Evolutionary conservation across 1,140 invertebrate species (phyloP).

Genomic region (Adoxophyes honmai): DNA sequence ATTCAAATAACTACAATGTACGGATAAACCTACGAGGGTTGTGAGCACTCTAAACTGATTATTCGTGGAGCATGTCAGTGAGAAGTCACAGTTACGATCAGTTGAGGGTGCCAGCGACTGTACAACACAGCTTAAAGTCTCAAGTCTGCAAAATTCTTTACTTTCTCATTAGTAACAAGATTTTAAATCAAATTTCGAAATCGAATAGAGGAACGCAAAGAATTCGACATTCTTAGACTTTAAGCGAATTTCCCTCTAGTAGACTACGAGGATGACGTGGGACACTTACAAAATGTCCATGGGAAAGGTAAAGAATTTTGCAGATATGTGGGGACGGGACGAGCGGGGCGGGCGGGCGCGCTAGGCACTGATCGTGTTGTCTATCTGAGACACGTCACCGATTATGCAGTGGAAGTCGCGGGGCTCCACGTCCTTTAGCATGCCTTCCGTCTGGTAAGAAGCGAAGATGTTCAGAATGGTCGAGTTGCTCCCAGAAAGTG

Average conservation of each 20-base stretch:
- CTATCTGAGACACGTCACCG: slow-evolving; percentile 65
- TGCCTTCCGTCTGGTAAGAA: slow-evolving; percentile 60
- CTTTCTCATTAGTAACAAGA: slow-evolving; percentile 20
- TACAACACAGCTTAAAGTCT: slow-evolving; percentile 27
- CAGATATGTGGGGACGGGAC: slow-evolving; percentile 41
- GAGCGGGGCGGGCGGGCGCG: slow-evolving; percentile 20
- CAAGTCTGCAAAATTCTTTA: slow-evolving; percentile 74
- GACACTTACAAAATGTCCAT: slow-evolving; percentile 54
- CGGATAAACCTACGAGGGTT: no score
- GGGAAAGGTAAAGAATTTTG: slow-evolving; percentile 71
- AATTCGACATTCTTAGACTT: slow-evolving; percentile 50
- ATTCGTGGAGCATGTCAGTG: no score
- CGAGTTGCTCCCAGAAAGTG: no score
- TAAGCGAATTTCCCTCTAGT: slow-evolving; percentile 57
- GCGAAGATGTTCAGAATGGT: slow-evolving; percentile 11
- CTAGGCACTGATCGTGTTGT: slow-evolving; percentile 43
- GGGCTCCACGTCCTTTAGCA: slow-evolving; percentile 66
- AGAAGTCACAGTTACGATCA: no score
- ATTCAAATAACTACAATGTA: no score
- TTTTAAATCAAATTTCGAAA: slow-evolving; percentile 16
- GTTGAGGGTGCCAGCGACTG: slow-evolving; percentile 42
- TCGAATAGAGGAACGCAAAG: slow-evolving; percentile 17
- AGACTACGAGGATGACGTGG: slow-evolving; percentile 19
- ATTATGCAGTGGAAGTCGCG: slow-evolving; percentile 68
- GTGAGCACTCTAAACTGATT: no score